Base-by-base conservation (phyloP, 2,888 invertebrate species). In the Idaea dimidiata region DNA sequence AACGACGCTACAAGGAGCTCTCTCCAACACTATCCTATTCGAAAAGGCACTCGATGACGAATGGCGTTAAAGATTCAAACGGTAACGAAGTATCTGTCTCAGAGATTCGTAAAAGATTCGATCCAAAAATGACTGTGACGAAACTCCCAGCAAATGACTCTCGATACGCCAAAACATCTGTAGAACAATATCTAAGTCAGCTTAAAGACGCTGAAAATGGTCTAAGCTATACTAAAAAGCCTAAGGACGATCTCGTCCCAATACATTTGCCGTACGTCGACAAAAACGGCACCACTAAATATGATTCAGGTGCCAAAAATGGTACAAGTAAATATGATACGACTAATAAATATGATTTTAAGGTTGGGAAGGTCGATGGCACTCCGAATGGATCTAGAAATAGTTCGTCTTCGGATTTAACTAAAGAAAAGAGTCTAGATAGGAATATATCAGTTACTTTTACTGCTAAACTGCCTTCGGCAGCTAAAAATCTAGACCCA, bases 11-110 rank as follows among this genome's bases (percentile, higher is more conserved):
- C 80, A 91, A 91, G 79, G 91, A 89, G 68, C 81, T 75, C 60
- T 87, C 91, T 17, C 86, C 91, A 17, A 78, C 84, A 59, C 71
- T 83, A 43, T 78, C 84, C 73, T 89, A 88, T 86, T 81, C 80
- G 78, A 89, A 90, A 78, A 78, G 87, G 61, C 80, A 75, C 75
- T 86, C 87, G 60, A 84, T 88, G 83, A 72, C 81, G 24, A 91
- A 93, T 73, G 93, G 93, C 56, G 79, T 85, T 58, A 93, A 93
- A 72, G 94, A 94, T 77, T 93, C 90, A 68, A 94, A 95, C 77
- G 94, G 94, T 16, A 94, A 94, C 75, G 93, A 93, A 70, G 88
- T 93, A 66, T 93, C 94, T 6, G 94, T 94, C 6, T 93, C 94
- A 1, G 94, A 94, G 72, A 93, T 94, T 62, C 83, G 94, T 64